A percentile compares a stretch with the other conserved stretches of the same genome.
These are phyloP conservation scores for Myotis findleyi DNA, from an alignment of 2,797 vertebrate genomes.

Conservation along the genomic window DNA sequence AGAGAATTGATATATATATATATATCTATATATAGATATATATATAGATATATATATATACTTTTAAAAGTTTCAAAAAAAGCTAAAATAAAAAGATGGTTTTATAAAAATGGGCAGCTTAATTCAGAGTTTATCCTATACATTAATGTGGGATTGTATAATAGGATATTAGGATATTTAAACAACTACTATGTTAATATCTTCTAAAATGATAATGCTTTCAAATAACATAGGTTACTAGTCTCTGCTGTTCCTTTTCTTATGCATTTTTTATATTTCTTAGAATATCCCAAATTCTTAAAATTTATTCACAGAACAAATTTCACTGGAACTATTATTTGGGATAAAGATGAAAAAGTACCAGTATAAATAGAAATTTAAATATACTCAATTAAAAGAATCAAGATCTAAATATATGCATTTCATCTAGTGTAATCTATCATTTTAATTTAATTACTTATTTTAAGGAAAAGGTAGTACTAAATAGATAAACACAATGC, in stretches of 20 bases:
- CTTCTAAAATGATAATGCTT: background rate
- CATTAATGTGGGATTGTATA: background rate
- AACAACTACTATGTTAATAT: background rate
- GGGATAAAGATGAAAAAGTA: background rate
- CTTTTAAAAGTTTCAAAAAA: background rate
- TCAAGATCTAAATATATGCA: slow-evolving; percentile 1
- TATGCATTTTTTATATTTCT: slow-evolving; percentile 6
- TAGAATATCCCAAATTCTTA: slow-evolving; percentile 25
- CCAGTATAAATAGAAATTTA: background rate
- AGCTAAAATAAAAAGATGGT: background rate
- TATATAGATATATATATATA: no score
- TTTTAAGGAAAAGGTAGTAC: background rate
- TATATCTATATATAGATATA: no score
- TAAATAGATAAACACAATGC: background rate
- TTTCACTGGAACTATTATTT: slow-evolving; percentile 21
- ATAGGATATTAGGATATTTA: background rate
- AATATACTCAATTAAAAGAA: slow-evolving; percentile 12
- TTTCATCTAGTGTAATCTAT: background rate
- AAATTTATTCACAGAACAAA: slow-evolving; percentile 26
- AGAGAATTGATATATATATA: background rate
- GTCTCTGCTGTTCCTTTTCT: background rate
- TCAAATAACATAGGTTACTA: background rate
- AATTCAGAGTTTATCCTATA: slow-evolving; percentile 29
- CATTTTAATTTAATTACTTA: background rate
- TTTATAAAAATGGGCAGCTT: background rate